Percentiles rank a stretch among this genome's conserved stretches.
These are phyloP conservation scores for Formica exsecta DNA, from an alignment of 1,140 invertebrate species.

Conservation along the genomic window DNA sequence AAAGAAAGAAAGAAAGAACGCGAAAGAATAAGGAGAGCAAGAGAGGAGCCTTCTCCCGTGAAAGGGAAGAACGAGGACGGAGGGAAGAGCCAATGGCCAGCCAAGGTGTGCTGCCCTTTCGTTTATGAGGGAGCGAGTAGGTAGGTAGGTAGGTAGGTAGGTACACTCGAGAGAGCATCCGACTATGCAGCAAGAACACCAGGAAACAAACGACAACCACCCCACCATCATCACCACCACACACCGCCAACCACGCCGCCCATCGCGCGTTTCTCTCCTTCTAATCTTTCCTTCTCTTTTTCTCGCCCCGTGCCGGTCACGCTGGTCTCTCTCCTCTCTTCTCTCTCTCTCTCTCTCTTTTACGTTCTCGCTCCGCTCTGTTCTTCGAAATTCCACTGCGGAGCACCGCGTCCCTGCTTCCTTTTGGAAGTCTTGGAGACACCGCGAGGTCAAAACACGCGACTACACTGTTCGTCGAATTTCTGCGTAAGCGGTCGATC, in stretches of 20 bases:
- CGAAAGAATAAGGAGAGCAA: conserved; percentile 31
- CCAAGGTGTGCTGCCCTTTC: conserved; percentile 85
- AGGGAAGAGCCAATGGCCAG: conserved; percentile 84
- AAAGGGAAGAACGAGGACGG: conserved; percentile 63
- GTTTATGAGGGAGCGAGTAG: conserved; percentile 74
- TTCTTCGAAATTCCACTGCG: conserved; percentile 80
- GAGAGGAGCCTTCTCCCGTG: conserved; percentile 48
- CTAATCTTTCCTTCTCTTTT: conserved; percentile 48
- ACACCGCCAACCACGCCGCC: conserved; percentile 50
- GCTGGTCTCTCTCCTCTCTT: conserved; percentile 24
- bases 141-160: conserved; percentile 64
- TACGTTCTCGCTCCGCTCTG: conserved; percentile 64
- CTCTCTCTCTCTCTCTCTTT: conserved; percentile 2
- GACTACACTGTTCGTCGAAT: conserved; percentile 29
- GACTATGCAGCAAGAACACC: conserved; percentile 84
- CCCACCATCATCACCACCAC: conserved; percentile 72
- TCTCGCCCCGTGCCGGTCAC: conserved; percentile 42
- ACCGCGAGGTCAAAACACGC: conserved; percentile 44
- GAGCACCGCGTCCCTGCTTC: conserved; percentile 72
- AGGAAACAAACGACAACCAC: conserved; percentile 81
- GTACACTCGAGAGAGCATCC: conserved; percentile 74
- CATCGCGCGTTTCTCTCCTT: conserved; percentile 46
- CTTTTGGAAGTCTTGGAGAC: conserved; percentile 60
- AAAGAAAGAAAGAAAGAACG: conserved; percentile 31
- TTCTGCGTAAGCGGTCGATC: conserved; percentile 36